phyloP scores from a whole-genome alignment of 2,797 vertebrate genomes.

The Carduelis carduelis region DNA sequence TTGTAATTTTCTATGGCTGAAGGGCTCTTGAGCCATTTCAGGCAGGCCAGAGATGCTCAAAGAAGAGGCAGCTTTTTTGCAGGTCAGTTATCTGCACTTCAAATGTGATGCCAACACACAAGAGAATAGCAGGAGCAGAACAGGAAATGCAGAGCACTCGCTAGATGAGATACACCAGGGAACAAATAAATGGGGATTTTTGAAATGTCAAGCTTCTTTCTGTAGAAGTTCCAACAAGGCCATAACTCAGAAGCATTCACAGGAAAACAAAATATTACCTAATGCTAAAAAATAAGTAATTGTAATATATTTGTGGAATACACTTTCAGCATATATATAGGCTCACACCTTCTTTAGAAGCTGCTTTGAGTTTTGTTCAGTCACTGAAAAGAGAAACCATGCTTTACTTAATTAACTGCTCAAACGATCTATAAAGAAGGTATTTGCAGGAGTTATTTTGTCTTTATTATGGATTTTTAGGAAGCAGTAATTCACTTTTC shows the following conservation, averaged over 20 bases:
- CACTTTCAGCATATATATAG: neutral
- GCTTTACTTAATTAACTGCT: neutral
- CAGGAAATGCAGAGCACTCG: neutral
- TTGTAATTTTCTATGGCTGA: neutral
- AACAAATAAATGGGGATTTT: neutral
- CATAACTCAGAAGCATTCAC: neutral
- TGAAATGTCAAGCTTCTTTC: neutral
- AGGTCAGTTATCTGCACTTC: neutral
- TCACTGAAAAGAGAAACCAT: neutral
- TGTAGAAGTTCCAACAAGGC: neutral
- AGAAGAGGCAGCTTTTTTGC: neutral
- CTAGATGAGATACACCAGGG: neutral
- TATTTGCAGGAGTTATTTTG: neutral
- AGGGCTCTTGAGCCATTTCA: neutral
- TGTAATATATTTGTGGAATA: neutral
- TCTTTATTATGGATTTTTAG: slow-evolving; percentile 11
- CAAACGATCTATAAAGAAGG: neutral
- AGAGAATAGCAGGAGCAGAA: neutral
- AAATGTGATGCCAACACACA: neutral
- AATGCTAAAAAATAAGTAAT: neutral
- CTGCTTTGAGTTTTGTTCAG: neutral
- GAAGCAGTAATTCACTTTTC: neutral
- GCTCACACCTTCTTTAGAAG: neutral
- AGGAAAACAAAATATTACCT: neutral
- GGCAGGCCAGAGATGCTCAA: neutral